These are phyloP conservation scores for Anastatus disparis DNA, from an alignment of 1,140 invertebrate species.

Conservation along the genomic window DNA sequence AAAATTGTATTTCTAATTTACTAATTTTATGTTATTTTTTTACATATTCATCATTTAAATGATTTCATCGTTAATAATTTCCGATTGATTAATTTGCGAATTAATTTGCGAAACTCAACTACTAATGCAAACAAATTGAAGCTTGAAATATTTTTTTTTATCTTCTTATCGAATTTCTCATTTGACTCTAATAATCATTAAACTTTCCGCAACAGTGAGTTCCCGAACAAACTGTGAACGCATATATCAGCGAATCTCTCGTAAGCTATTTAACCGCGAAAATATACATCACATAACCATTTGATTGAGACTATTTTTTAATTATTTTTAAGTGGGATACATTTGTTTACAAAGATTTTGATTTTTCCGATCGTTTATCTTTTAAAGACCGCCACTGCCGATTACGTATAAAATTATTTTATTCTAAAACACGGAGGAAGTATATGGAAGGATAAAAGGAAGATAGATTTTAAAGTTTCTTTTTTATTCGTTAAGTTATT, in stretches of 20 bases:
- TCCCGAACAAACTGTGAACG: background rate
- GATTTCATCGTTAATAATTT: too few species aligned
- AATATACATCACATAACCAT: background rate
- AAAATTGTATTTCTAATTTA: too few species aligned
- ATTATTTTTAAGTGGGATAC: background rate
- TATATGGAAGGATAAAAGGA: background rate
- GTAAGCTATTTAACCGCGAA: background rate
- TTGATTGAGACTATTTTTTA: constrained; percentile 21
- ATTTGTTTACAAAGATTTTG: background rate
- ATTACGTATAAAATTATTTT: constrained; percentile 7
- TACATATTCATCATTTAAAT: too few species aligned
- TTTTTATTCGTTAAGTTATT: constrained; percentile 24
- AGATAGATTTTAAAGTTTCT: constrained; percentile 27
- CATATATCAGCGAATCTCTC: too few species aligned
- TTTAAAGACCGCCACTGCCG: constrained; percentile 9
- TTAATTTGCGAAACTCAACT: too few species aligned
- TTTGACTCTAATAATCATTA: too few species aligned
- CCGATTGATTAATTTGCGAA: too few species aligned
- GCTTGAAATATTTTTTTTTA: too few species aligned
- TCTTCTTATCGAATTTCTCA: too few species aligned
- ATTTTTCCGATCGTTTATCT: constrained; percentile 25
- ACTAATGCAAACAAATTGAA: too few species aligned
- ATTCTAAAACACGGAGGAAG: background rate
- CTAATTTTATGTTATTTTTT: too few species aligned
- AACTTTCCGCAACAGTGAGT: too few species aligned